A percentile compares a stretch with the other conserved stretches of the same genome.
These are phyloP conservation scores for Vidua macroura DNA, from an alignment of 2,113 vertebrate genomes.

Conservation along the genomic window DNA sequence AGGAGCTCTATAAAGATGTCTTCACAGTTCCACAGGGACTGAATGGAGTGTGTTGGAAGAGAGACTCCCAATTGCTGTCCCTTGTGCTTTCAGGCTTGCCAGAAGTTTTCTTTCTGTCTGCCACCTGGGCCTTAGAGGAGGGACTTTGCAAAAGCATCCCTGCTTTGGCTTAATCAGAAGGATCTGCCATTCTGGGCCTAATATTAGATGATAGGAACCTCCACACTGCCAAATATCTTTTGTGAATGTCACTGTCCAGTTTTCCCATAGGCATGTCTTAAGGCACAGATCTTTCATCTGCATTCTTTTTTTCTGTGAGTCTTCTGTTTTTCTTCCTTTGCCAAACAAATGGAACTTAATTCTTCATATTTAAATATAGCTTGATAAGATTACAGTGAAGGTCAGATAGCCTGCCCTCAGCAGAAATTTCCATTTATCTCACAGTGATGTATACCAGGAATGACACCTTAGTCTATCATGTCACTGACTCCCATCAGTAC, in stretches of 20 bases:
- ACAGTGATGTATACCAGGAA: neutral
- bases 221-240: neutral
- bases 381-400: neutral
- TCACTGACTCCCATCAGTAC: neutral
- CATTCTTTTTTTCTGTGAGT: neutral
- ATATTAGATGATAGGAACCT: neutral
- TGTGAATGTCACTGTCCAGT: neutral
- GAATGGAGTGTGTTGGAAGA: neutral
- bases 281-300: neutral
- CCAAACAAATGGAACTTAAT: neutral
- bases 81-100: neutral
- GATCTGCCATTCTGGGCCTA: neutral
- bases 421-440: neutral
- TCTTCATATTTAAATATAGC: neutral
- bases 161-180: neutral
- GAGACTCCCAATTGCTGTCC: accelerated
- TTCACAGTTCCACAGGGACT: neutral
- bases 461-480: neutral
- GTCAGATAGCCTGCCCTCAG: neutral
- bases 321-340: neutral
- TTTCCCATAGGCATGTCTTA: neutral
- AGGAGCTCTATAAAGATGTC: neutral
- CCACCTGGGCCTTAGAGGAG: neutral
- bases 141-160: accelerated
- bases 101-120: neutral